Evolutionary conservation across 2,888 invertebrate species (phyloP).

Genomic region (Hemithea aestivaria): DNA sequence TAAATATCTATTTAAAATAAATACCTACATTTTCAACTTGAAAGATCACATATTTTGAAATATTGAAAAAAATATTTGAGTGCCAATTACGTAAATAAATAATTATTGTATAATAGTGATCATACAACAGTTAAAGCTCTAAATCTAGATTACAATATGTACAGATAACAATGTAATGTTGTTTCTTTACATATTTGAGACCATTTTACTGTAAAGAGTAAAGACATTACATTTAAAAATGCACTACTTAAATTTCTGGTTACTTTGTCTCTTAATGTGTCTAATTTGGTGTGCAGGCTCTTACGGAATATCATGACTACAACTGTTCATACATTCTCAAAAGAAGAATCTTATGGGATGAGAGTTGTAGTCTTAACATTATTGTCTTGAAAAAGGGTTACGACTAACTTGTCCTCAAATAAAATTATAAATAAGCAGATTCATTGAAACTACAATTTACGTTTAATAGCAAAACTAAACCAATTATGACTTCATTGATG

Average conservation of each 20-base stretch:
- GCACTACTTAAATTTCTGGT: slow-evolving; percentile 35
- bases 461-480: too few species aligned
- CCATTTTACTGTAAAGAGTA: slow-evolving; percentile 35
- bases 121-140: slow-evolving; percentile 74
- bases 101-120: slow-evolving; percentile 46
- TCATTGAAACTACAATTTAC: too few species aligned
- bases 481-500: too few species aligned
- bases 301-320: too few species aligned
- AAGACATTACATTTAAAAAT: slow-evolving; percentile 54
- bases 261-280: too few species aligned
- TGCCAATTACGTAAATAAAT: slow-evolving; percentile 43
- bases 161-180: slow-evolving; percentile 52
- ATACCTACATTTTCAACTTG: slow-evolving; percentile 10
- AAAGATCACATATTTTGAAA: slow-evolving; percentile 10
- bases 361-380: too few species aligned
- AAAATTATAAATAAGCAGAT: too few species aligned
- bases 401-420: too few species aligned
- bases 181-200: slow-evolving; percentile 17
- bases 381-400: too few species aligned
- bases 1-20: slow-evolving; percentile 13
- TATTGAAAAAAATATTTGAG: slow-evolving; percentile 20
- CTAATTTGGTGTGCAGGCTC: too few species aligned
- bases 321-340: too few species aligned
- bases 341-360: too few species aligned
- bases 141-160: slow-evolving; percentile 71